phyloP scores from a whole-genome alignment of 2,113 vertebrate genomes.

The Pterophyllum scalare region DNA sequence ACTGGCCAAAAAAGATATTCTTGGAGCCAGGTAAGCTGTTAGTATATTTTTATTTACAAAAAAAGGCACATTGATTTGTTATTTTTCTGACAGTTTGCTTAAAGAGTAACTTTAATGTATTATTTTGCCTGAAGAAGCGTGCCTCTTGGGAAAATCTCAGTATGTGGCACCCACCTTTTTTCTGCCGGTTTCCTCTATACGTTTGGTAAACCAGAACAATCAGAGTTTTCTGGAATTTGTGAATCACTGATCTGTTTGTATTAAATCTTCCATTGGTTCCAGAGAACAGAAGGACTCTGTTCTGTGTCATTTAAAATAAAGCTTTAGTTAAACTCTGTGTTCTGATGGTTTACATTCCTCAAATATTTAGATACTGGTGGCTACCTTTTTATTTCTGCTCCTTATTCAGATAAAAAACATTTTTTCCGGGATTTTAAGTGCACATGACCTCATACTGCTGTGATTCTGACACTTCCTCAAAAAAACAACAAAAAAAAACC shows the following conservation, averaged over 20 bases:
- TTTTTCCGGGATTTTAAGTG: background rate
- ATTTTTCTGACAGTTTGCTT: background rate
- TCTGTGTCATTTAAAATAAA: background rate
- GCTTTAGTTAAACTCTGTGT: background rate
- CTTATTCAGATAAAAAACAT: background rate
- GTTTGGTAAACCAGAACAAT: background rate
- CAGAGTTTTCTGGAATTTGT: background rate
- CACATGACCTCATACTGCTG: background rate
- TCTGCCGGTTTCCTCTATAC: background rate
- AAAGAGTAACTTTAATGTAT: background rate
- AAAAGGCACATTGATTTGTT: background rate
- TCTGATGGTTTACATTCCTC: background rate
- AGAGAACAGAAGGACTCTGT: background rate
- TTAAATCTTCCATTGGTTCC: background rate
- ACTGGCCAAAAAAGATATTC: constrained; percentile 95
- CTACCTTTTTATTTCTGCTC: background rate
- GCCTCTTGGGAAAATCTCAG: background rate
- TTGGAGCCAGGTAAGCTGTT: constrained; percentile 92
- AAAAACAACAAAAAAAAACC: background rate
- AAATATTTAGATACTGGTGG: background rate
- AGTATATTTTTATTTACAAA: too few relatives aligned
- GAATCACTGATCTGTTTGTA: background rate
- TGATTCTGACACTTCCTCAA: background rate
- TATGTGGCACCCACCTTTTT: background rate
- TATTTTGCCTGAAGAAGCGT: background rate